Conservation (phyloP, 1,140 invertebrate genomes). For the Brachionus asplanchnoidis region DNA sequence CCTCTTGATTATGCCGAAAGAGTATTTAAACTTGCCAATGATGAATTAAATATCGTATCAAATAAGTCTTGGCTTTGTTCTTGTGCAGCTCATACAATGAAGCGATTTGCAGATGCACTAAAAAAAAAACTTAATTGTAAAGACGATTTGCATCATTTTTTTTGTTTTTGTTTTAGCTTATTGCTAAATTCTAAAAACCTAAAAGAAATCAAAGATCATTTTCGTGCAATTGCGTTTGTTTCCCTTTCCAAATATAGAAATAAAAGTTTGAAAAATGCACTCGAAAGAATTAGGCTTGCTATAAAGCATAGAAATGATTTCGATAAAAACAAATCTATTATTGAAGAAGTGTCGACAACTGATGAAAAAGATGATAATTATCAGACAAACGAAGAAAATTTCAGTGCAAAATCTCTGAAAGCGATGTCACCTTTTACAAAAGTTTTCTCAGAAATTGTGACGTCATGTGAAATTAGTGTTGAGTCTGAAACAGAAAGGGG, state of each 20-base stretch:
- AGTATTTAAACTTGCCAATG: constrained; percentile 12
- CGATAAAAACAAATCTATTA: neutral
- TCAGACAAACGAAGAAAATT: neutral
- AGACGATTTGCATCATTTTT: neutral
- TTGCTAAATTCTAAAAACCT: neutral
- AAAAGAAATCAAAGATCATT: neutral
- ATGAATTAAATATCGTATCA: neutral
- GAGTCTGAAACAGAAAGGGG: neutral
- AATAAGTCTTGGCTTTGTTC: constrained; percentile 22
- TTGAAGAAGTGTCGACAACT: neutral
- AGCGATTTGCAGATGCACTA: neutral
- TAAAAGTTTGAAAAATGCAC: neutral
- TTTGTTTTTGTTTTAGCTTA: constrained; percentile 11
- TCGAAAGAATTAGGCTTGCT: neutral
- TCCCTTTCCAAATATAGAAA: neutral
- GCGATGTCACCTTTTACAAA: neutral
- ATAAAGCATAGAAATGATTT: constrained; percentile 13
- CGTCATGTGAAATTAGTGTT: constrained; percentile 13
- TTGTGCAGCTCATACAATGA: constrained; percentile 21
- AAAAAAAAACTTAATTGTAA: constrained; percentile 11
- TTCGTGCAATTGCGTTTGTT: neutral
- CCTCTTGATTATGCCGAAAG: neutral
- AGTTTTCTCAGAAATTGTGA: constrained; percentile 3
- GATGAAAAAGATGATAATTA: too few relatives aligned
- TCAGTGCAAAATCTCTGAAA: constrained; percentile 1